Conservation (phyloP, 2,797 vertebrate genomes). For the Anas bernieri region DNA sequence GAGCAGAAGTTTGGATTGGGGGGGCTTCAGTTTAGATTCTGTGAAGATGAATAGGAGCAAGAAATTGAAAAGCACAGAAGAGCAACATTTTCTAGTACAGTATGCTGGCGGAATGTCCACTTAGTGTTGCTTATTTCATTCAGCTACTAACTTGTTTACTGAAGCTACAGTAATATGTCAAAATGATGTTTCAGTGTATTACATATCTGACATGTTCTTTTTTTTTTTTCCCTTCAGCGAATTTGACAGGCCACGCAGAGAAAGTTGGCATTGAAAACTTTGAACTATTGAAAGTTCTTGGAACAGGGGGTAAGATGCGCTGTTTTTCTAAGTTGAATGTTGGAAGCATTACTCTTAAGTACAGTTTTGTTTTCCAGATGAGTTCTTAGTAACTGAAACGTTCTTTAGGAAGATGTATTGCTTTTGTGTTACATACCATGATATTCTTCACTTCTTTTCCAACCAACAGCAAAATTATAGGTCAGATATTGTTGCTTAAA, state of each 20-base stretch:
- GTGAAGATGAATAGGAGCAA: neutral
- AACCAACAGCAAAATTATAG: neutral
- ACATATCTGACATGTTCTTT: neutral
- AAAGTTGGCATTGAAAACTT: constrained; percentile 99
- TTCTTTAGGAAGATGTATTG: neutral
- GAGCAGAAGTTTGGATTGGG: neutral
- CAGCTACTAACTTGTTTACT: neutral
- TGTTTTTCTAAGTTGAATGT: neutral
- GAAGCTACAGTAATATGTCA: neutral
- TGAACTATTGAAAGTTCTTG: constrained; percentile 96
- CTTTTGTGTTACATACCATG: neutral
- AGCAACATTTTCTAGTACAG: neutral
- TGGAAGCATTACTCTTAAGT: neutral
- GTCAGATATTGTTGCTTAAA: neutral
- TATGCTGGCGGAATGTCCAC: neutral
- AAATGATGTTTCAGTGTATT: neutral
- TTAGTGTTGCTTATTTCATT: neutral
- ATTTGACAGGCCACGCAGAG: constrained; percentile 96
- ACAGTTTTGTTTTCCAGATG: neutral
- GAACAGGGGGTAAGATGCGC: constrained; percentile 92
- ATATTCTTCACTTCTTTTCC: neutral
- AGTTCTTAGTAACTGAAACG: neutral
- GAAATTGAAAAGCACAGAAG: neutral
- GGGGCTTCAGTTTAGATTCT: neutral
- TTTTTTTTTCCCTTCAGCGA: constrained; percentile 81